Evolutionary conservation across 2,888 invertebrate genomes (phyloP).

Genomic region (Lasioglossum zephyrum): DNA sequence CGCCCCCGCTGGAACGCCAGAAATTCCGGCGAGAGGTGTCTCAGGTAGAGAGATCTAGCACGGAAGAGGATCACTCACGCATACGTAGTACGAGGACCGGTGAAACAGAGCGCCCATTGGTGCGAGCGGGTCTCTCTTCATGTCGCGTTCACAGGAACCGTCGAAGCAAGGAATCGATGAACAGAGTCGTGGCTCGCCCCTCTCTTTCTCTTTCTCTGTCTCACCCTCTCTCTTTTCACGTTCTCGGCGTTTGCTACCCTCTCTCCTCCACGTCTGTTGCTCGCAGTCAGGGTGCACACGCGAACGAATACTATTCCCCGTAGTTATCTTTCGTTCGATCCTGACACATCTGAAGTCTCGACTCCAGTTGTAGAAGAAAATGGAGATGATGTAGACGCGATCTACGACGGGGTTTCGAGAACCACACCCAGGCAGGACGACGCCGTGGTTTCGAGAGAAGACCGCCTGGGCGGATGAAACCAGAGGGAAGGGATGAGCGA

Average conservation of each 20-base stretch:
- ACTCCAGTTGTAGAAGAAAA: neutral
- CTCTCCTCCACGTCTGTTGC: conserved; percentile 35
- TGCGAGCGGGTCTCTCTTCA: conserved; percentile 54
- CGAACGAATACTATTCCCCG: neutral
- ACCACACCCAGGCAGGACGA: conserved; percentile 77
- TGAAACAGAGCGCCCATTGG: conserved; percentile 52
- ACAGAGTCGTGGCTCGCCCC: conserved; percentile 67
- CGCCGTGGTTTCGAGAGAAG: conserved; percentile 67
- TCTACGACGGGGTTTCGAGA: conserved; percentile 59
- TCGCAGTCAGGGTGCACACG: conserved; percentile 18
- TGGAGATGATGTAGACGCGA: conserved; percentile 2
- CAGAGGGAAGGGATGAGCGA: conserved; percentile 64
- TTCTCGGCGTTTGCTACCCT: neutral
- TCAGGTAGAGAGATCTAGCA: conserved; percentile 2
- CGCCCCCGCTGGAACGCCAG: conserved; percentile 50
- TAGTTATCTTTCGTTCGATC: neutral
- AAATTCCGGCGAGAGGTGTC: neutral
- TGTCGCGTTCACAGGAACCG: conserved; percentile 69
- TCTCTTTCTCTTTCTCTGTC: conserved; percentile 41
- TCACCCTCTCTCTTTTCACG: neutral
- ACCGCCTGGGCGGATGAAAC: conserved; percentile 68
- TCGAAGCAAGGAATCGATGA: conserved; percentile 72
- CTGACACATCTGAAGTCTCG: neutral
- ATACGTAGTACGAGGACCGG: conserved; percentile 41
- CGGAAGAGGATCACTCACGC: conserved; percentile 20